A percentile compares a stretch with the other conserved stretches of the same genome.
Conservation (phyloP, 2,113 vertebrate genomes). For the Orthonyx spaldingii region DNA sequence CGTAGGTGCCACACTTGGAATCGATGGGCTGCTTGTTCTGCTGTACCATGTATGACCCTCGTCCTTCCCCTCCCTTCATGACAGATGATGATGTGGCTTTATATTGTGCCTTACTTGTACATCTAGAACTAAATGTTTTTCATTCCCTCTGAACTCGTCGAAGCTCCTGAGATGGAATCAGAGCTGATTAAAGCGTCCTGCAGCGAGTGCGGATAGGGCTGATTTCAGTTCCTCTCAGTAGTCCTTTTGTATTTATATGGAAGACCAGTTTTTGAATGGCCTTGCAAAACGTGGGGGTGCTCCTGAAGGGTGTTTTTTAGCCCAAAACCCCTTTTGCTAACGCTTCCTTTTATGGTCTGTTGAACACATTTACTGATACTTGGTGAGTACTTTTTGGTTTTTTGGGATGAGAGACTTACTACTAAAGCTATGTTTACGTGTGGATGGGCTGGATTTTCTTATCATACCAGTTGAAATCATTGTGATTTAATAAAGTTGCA, state of each 20-base stretch:
- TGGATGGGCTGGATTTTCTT: constrained; percentile 54
- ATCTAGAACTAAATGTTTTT: constrained; percentile 69
- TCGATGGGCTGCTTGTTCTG: constrained; percentile 70
- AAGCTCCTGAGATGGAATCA: constrained; percentile 66
- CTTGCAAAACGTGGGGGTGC: constrained; percentile 67
- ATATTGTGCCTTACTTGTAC: constrained; percentile 87
- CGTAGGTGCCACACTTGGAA: constrained; percentile 75
- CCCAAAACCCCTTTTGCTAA: constrained; percentile 50
- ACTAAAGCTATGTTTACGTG: constrained; percentile 70
- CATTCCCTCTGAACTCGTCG: constrained; percentile 63
- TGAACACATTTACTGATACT: constrained; percentile 62
- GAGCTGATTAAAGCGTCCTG: constrained; percentile 65
- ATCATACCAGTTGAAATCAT: constrained; percentile 34
- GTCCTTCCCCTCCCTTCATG: constrained; percentile 73
- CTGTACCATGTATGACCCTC: constrained; percentile 78
- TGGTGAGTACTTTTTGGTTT: constrained; percentile 47
- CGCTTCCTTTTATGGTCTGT: constrained; percentile 61
- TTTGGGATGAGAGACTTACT: constrained; percentile 54
- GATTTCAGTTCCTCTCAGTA: constrained; percentile 59
- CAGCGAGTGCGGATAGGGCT: constrained; percentile 64
- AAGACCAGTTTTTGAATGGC: constrained; percentile 75
- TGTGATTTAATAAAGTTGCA: constrained; percentile 34
- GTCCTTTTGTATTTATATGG: constrained; percentile 70
- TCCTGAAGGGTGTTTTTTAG: constrained; percentile 58
- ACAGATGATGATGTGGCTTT: constrained; percentile 82